phyloP scores from a whole-genome alignment of 1,140 invertebrate species.

The Helicoverpa zea region DNA sequence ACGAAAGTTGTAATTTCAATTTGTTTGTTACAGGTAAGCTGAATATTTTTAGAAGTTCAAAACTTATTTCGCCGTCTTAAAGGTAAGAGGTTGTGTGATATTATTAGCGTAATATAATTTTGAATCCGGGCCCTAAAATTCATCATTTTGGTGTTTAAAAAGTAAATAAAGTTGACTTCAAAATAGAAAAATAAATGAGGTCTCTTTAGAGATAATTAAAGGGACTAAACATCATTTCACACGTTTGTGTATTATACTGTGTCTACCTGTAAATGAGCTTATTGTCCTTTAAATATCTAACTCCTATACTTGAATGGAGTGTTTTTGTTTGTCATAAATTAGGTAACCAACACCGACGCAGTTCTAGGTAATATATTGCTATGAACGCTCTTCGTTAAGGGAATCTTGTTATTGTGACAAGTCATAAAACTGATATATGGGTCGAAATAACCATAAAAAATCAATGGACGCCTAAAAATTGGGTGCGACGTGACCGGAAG shows the following conservation, averaged over 20 bases:
- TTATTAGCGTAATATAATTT: slow-evolving; percentile 17
- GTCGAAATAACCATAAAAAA: slow-evolving; percentile 65
- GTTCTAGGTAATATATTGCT: slow-evolving; percentile 14
- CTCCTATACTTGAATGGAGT: not conserved
- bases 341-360: no score
- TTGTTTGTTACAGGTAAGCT: slow-evolving; percentile 63
- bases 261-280: not conserved
- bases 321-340: no score
- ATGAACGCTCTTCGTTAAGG: slow-evolving; percentile 24
- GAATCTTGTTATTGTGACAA: slow-evolving; percentile 50
- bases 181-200: slow-evolving; percentile 13
- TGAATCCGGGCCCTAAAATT: not conserved
- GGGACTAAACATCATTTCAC: not conserved
- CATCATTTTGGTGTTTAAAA: not conserved
- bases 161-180: slow-evolving; percentile 15
- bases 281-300: not conserved
- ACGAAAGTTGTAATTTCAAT: slow-evolving; percentile 16
- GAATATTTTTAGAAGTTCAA: slow-evolving; percentile 6
- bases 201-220: slow-evolving; percentile 24
- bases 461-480: slow-evolving; percentile 59
- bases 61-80: not conserved
- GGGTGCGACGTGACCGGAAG: slow-evolving; percentile 17
- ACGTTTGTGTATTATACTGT: not conserved
- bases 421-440: slow-evolving; percentile 60
- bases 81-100: slow-evolving; percentile 30